phyloP scores from a whole-genome alignment of 2,797 vertebrate species.

The Psittacula echo region DNA sequence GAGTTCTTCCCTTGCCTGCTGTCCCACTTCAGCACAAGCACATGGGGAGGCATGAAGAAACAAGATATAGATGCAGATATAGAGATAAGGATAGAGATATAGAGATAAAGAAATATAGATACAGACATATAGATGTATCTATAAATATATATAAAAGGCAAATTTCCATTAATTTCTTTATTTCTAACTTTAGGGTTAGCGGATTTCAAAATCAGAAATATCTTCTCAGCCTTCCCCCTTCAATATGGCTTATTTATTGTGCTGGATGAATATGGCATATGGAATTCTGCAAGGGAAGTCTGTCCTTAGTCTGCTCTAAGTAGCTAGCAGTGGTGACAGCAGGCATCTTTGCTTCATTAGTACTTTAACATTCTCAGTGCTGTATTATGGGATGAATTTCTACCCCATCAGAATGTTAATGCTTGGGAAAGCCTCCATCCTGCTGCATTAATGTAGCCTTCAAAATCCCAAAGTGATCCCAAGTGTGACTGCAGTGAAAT shows the following conservation, averaged over 20 bases:
- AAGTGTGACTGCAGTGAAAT: neutral
- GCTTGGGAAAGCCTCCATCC: neutral
- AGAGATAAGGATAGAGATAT: neutral
- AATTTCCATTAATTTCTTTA: neutral
- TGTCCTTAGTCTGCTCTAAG: slow-evolving; percentile 11
- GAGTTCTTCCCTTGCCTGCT: neutral
- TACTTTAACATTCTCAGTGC: neutral
- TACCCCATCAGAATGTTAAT: slow-evolving; percentile 6
- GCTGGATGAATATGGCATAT: neutral
- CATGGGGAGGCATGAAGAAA: neutral
- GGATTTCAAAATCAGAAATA: neutral
- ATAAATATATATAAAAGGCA: neutral
- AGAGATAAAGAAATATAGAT: neutral
- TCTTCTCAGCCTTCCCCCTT: neutral
- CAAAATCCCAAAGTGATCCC: neutral
- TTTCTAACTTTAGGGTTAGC: neutral
- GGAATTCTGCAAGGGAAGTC: slow-evolving; percentile 30
- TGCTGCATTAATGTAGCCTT: neutral
- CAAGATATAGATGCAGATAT: neutral
- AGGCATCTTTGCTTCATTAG: slow-evolving; percentile 16
- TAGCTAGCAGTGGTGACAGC: neutral
- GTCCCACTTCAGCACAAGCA: neutral
- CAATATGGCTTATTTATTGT: neutral
- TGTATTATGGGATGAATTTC: neutral
- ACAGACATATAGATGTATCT: neutral